phyloP scores from a whole-genome alignment of 1,140 invertebrate genomes.

The Solenopsis fugax region DNA sequence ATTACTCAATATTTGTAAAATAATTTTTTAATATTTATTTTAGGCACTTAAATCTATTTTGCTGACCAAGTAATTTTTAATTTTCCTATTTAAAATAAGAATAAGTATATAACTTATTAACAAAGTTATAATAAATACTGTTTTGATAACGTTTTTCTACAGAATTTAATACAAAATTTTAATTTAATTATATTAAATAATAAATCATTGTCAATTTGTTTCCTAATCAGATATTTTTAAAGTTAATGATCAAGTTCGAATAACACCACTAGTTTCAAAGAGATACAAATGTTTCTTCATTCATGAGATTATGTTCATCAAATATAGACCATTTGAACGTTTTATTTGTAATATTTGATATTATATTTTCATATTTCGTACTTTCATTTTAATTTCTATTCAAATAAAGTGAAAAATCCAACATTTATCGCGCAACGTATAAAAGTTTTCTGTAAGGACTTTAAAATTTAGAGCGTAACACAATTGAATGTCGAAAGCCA shows the following conservation, averaged over 20 bases:
- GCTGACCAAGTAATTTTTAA: background rate
- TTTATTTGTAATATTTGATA: background rate
- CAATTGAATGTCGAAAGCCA: constrained; percentile 44
- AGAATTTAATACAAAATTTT: constrained; percentile 2
- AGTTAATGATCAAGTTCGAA: background rate
- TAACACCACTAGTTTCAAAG: background rate
- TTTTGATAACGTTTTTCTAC: background rate
- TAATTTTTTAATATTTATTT: background rate
- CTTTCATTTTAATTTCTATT: background rate
- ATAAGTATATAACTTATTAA: background rate
- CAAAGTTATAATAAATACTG: background rate
- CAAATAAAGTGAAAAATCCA: constrained; percentile 49
- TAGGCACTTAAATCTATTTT: background rate
- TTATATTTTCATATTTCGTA: background rate
- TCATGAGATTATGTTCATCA: background rate
- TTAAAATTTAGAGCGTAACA: constrained; percentile 51
- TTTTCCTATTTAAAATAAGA: background rate
- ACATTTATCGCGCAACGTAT: constrained; percentile 40
- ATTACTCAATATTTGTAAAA: background rate
- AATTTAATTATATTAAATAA: constrained; percentile 1
- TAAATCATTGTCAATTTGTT: background rate
- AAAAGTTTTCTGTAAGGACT: constrained; percentile 6
- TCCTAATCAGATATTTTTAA: background rate
- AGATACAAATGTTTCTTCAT: background rate
- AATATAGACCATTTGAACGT: background rate